Evolutionary conservation across 2,888 invertebrate species (phyloP), one percentile per base, ranked within the genome.

Genomic region (Taenaris catops): DNA sequence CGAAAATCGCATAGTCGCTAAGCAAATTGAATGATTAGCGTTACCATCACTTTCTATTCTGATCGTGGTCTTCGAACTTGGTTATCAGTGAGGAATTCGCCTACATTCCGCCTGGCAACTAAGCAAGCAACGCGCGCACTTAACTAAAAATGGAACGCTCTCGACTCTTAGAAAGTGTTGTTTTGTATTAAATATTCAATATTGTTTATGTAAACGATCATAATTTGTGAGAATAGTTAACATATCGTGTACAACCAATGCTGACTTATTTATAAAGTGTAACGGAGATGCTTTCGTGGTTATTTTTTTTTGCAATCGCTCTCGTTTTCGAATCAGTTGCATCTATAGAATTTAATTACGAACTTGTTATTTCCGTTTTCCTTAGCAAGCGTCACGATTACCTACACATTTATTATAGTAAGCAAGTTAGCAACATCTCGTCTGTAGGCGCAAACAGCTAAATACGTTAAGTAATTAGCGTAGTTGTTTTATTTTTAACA

Each of bases 141-240:
- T 64, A 48, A 73, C 76, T 79, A 73, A 74, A 80, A 76, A 74
- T 75, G 83, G 83, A 78, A 74, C 74, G 56, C 64, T 69, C 69
- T 68, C 70, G 66, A 63, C 58, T 59, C 58, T 59, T 69, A 74
- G 74, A 78, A 81, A 78, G 76, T 78, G 69, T 69, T 73, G 63
- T 69, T 69, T 53, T 61, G 51, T 54, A 55, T 57, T 41, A 51
- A 58, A 58, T 52, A 53, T 57, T 46, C 41, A 41, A 48, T 49
- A 44, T 41, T 39, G 39, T 43, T 32, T 12, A 12, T 10, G 19
- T 32, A 33, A 40, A 40, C 34, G 34, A 12, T 36, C 34, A 38
- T 46, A 48, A n/a, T 51, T 41, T 32, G 21, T 39, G 35, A 43
- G 50, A 43, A 47, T 45, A 46, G 50, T 44, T 44, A 32, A 45